phyloP scores from a whole-genome alignment of 2,797 vertebrate genomes.

The Rhincodon typus region DNA sequence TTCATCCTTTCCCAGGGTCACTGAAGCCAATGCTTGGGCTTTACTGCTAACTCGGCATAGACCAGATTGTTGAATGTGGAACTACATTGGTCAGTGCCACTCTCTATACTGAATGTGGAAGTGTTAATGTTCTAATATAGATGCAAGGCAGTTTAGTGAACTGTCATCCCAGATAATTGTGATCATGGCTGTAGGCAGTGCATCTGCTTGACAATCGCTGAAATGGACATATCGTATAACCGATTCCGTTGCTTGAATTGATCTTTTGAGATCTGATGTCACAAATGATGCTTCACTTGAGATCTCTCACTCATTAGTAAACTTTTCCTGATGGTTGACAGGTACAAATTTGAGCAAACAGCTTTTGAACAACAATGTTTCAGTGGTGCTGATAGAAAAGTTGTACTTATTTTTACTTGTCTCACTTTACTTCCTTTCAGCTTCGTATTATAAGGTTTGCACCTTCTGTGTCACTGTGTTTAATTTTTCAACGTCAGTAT shows the following conservation, averaged over 20 bases:
- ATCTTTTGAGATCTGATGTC: neutral
- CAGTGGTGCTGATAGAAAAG: neutral
- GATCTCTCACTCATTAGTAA: too few species aligned
- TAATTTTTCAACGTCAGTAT: neutral
- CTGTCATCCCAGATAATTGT: neutral
- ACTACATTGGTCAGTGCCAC: neutral
- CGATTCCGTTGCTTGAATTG: neutral
- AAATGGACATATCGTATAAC: neutral
- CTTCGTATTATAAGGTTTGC: too few species aligned
- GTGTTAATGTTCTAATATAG: neutral
- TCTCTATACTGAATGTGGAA: neutral
- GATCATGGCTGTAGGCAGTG: neutral
- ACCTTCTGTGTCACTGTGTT: too few species aligned
- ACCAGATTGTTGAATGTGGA: neutral
- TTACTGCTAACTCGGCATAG: neutral
- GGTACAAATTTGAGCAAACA: neutral
- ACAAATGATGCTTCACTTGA: constrained; percentile 10
- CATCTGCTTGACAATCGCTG: neutral
- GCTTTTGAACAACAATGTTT: neutral
- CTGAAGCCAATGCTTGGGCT: neutral
- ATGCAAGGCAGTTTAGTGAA: neutral
- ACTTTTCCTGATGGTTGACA: neutral
- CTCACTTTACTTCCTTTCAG: neutral
- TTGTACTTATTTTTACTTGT: neutral
- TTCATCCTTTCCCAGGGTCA: neutral